A percentile compares a stretch with the other conserved stretches of the same genome.
These are phyloP conservation scores for Acanthurus leucopareius DNA, from an alignment of 2,797 vertebrate genomes.

Conservation along the genomic window DNA sequence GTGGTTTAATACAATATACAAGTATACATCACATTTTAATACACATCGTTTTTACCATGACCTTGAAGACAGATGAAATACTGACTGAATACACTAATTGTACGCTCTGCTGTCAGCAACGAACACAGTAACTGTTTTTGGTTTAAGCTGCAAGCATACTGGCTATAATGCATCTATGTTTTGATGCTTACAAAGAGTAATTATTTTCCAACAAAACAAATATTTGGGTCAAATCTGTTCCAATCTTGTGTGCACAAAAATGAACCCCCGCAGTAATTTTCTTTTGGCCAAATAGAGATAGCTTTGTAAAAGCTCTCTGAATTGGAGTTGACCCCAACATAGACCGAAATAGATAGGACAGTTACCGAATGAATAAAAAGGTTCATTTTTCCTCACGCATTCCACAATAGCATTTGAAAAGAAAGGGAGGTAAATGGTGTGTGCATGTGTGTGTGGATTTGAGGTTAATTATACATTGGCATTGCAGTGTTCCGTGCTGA, in stretches of 20 bases:
- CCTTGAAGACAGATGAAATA: slow-evolving; percentile 13
- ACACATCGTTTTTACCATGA: slow-evolving; percentile 1
- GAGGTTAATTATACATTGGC: slow-evolving; percentile 43
- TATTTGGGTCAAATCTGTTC: slow-evolving; percentile 65
- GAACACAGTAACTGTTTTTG: not conserved
- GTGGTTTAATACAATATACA: not conserved
- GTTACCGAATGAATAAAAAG: slow-evolving; percentile 55
- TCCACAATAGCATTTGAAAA: slow-evolving; percentile 61
- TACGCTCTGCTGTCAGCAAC: not conserved
- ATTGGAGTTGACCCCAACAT: slow-evolving; percentile 55
- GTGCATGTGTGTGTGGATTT: slow-evolving; percentile 16
- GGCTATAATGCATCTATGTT: slow-evolving; percentile 44
- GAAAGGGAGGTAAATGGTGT: not conserved
- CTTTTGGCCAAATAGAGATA: slow-evolving; percentile 51
- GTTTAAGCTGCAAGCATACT: slow-evolving; percentile 17
- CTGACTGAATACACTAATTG: slow-evolving; percentile 22
- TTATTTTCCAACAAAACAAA: slow-evolving; percentile 51
- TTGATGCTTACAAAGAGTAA: slow-evolving; percentile 46
- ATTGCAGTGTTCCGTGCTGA: slow-evolving; percentile 1
- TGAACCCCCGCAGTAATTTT: slow-evolving; percentile 56
- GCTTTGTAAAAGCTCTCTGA: slow-evolving; percentile 60
- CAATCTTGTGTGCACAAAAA: slow-evolving; percentile 44
- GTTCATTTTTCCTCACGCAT: slow-evolving; percentile 47
- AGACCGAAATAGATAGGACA: slow-evolving; percentile 40
- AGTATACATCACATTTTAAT: slow-evolving; percentile 1